Conservation (phyloP, 2,113 vertebrate species). For the Emydura subglobosa region DNA sequence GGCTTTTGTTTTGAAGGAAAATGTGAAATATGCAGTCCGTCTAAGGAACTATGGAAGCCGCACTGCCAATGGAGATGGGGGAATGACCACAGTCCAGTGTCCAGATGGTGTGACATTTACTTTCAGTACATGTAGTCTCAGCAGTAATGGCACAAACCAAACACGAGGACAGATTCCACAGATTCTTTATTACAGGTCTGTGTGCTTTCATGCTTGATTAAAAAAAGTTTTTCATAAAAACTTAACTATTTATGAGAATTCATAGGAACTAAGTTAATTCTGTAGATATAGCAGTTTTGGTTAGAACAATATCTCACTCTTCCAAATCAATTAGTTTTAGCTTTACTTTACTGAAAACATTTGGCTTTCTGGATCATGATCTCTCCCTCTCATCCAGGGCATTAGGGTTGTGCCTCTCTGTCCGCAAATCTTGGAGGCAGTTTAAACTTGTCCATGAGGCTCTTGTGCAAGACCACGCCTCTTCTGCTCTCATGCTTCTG, state of each 20-base stretch:
- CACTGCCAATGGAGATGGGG: constrained; percentile 98
- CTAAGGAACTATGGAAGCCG: constrained; percentile 97
- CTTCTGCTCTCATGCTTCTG: not conserved
- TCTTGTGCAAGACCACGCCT: not conserved
- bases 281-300: not conserved
- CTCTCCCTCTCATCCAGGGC: not conserved
- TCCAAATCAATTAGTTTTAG: not conserved
- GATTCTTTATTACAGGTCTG: constrained; percentile 96
- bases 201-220: not conserved
- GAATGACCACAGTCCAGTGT: constrained; percentile 98
- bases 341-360: not conserved
- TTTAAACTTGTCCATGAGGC: not conserved
- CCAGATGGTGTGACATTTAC: constrained; percentile 95
- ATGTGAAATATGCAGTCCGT: constrained; percentile 96
- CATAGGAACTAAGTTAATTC: not conserved
- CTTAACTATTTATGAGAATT: not conserved
- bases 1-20: constrained; percentile 84
- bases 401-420: not conserved
- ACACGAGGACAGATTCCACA: constrained; percentile 97
- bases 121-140: constrained; percentile 96
- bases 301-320: not conserved
- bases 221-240: not conserved
- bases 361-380: not conserved
- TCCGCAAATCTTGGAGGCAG: not conserved
- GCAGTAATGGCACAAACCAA: constrained; percentile 99